Evolutionary conservation across 2,888 invertebrate genomes (phyloP).

Genomic region (Nineta flava): DNA sequence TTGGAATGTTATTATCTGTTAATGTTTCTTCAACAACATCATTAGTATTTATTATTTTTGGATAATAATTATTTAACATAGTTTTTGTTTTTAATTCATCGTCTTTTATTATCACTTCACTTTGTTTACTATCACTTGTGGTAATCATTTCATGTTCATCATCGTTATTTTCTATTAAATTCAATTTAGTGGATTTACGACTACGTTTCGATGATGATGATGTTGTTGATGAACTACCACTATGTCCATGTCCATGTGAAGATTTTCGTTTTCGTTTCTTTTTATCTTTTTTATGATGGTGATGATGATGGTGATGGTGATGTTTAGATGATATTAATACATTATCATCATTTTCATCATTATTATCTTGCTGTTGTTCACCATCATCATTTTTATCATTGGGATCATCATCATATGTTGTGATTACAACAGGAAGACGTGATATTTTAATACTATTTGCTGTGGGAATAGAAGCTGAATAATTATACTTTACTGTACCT

Average conservation of each 20-base stretch:
- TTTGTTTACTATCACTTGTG: background rate
- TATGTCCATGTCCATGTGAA: background rate
- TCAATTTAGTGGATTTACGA: background rate
- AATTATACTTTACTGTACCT: slow-evolving; percentile 4
- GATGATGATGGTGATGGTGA: no score
- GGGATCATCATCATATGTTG: no score
- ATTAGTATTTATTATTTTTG: background rate
- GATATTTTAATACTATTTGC: slow-evolving; percentile 1
- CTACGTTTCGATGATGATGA: background rate
- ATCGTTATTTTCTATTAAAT: background rate
- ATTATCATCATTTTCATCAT: background rate
- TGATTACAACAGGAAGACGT: background rate
- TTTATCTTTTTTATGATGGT: background rate
- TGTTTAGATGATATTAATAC: background rate
- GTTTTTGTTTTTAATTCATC: background rate
- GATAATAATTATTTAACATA: background rate
- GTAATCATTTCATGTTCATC: background rate
- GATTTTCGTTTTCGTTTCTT: background rate
- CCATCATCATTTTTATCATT: no score
- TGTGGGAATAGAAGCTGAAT: slow-evolving; percentile 2
- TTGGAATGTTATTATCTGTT: no score
- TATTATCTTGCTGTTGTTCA: no score
- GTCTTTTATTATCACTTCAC: background rate
- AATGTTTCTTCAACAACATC: background rate
- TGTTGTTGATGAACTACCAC: background rate